These are phyloP conservation scores for Rousettus madagascariensis DNA, from an alignment of 2,797 vertebrate species.

Conservation along the genomic window DNA sequence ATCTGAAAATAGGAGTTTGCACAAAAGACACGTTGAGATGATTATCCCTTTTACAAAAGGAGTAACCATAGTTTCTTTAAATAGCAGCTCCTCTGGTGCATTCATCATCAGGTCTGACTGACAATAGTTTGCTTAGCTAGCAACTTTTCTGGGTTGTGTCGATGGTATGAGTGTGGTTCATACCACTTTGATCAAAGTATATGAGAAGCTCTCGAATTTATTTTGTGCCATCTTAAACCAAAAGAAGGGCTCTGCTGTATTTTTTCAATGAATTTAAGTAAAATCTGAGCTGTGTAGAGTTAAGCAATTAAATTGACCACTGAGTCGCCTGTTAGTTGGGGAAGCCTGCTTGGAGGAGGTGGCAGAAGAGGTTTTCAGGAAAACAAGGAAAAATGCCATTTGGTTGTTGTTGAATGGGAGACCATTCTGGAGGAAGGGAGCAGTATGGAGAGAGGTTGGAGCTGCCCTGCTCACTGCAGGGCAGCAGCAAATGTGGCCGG, in stretches of 20 bases:
- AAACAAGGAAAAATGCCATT: not conserved
- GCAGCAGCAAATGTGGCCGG: not conserved
- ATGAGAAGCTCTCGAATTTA: not conserved
- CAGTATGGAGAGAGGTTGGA: not conserved
- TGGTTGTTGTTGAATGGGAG: not conserved
- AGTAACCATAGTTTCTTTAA: not conserved
- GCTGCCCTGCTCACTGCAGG: not conserved
- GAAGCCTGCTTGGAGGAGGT: not conserved
- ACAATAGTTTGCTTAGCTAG: not conserved
- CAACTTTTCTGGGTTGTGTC: not conserved
- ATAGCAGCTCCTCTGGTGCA: not conserved
- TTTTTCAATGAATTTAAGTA: not conserved
- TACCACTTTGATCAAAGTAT: not conserved
- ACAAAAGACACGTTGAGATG: not conserved
- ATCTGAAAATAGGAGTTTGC: not conserved
- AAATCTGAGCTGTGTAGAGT: not conserved
- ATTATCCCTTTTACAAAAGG: not conserved
- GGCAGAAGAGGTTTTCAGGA: not conserved
- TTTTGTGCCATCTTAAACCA: not conserved
- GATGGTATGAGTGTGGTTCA: not conserved
- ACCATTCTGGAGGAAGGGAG: not conserved
- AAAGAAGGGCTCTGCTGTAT: not conserved
- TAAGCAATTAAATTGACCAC: not conserved
- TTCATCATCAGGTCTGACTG: not conserved
- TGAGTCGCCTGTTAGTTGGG: not conserved